phyloP scores from a whole-genome alignment of 92 coral and sea anemone genomes.

The Meandrina meandrites region DNA sequence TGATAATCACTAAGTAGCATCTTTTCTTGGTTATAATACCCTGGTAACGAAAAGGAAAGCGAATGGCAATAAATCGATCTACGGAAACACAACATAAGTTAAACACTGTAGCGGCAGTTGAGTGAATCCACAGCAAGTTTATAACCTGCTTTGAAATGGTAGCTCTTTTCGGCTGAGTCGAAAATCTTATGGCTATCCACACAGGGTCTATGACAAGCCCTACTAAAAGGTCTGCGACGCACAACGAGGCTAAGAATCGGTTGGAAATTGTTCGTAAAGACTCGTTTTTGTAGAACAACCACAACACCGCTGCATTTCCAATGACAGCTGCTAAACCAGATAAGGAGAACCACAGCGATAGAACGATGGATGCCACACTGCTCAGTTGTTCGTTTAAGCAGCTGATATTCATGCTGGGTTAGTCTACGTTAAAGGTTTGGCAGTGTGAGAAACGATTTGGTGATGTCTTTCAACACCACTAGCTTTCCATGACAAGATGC shows the following conservation, averaged over 20 bases:
- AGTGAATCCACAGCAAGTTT: conserved; percentile 15
- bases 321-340: conserved; percentile 16
- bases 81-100: conserved; percentile 32
- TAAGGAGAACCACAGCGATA: neutral
- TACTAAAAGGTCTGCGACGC: conserved; percentile 35
- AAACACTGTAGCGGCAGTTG: conserved; percentile 27
- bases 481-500: neutral
- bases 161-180: neutral
- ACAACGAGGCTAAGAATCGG: conserved; percentile 36
- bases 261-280: conserved; percentile 44
- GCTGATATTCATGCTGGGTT: neutral
- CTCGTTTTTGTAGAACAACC: conserved; percentile 26
- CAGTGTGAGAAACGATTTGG: no score
- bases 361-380: neutral
- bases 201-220: conserved; percentile 34
- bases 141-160: neutral
- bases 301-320: conserved; percentile 26
- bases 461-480: no score
- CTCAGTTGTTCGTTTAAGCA: neutral
- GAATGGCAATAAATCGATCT: conserved; percentile 24
- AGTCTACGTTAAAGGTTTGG: neutral
- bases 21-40: conserved; percentile 2
- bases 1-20: neutral
- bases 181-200: conserved; percentile 11
- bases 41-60: conserved; percentile 24